Base-by-base conservation (phyloP, 2,113 vertebrate species). In the Forbesichthys papilliferus region DNA sequence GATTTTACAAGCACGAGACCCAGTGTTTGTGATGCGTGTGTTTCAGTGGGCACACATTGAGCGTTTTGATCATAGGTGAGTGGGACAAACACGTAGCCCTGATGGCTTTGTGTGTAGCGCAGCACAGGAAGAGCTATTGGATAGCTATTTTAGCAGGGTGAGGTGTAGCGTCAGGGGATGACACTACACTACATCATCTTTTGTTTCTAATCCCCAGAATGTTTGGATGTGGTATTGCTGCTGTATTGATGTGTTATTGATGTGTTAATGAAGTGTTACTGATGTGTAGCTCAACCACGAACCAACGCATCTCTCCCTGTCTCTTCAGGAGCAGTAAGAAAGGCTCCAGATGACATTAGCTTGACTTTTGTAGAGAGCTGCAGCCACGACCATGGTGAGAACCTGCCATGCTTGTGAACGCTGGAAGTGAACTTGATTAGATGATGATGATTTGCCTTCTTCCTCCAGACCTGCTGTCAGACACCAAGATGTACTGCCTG, bases 321-420 rank as follows among this genome's bases (percentile, higher is more conserved):
- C 81, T 78, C 86, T 78, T 86, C 78, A 86, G 95, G 93, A 84
- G 94, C 96, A 66, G 92, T 93, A 82, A 95, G 94, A 67, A 98
- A 96, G 91, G 95, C 93, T 58, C 94, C 95, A 84, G 96, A 98
- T 85, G 96, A 98, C 86, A 94, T 99, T 89, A 98, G 96, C 89
- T 90, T 98, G 88, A 98, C 95, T 89, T 94, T 98, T 69, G 95
- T 95, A 61, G 96, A 95, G 84, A 97, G 96, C 90, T 98, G 96
- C 90, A 97, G 95, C 84, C 96, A 98, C 84, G 96, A 98, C 62
- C 96, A 98, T 89, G 96, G 95, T 98, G 92, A 94, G 80, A 73
- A 74, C 72, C 64, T 8, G 52, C 20, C 6, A 46, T 52, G 13
- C 63, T 33, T 53, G 12, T 53, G 12, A 42, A 42, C 7, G 7